Evolutionary conservation across 2,888 invertebrate species (phyloP).

Genomic region (Alloplasta piceator): DNA sequence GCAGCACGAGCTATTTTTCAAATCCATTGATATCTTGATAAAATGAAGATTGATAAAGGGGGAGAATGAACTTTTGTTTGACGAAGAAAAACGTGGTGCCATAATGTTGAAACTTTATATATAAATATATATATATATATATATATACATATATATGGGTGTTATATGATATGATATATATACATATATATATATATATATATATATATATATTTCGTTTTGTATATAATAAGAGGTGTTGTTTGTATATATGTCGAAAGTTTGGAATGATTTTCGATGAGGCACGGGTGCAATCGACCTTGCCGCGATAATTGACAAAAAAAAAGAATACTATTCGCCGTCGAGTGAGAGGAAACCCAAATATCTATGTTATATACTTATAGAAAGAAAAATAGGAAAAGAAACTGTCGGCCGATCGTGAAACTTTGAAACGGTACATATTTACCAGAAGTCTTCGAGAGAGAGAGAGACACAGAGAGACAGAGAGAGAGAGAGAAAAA

Average conservation of each 20-base stretch:
- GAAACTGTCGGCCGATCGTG: slow-evolving; percentile 41
- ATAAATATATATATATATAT: slow-evolving; percentile 74
- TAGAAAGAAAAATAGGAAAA: slow-evolving; percentile 18
- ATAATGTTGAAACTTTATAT: slow-evolving; percentile 82
- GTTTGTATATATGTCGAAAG: slow-evolving; percentile 82
- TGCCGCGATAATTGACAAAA: slow-evolving; percentile 60
- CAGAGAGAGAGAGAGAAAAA: not conserved
- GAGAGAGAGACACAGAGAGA: not conserved
- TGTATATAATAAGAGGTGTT: slow-evolving; percentile 82
- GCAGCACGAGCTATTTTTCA: not conserved
- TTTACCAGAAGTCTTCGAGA: not conserved
- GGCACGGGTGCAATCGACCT: slow-evolving; percentile 68
- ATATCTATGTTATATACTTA: slow-evolving; percentile 57
- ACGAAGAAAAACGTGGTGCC: slow-evolving; percentile 79
- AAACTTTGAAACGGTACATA: slow-evolving; percentile 39
- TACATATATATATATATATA: slow-evolving; percentile 71
- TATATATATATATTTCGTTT: slow-evolving; percentile 77
- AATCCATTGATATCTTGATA: slow-evolving; percentile 74
- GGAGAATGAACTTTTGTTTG: slow-evolving; percentile 53
- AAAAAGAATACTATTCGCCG: slow-evolving; percentile 45
- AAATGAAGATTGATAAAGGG: slow-evolving; percentile 60
- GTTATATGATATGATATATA: too few species aligned
- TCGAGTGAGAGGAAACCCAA: slow-evolving; percentile 27
- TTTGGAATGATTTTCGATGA: slow-evolving; percentile 75
- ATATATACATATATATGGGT: too few species aligned